A percentile compares a stretch with the other conserved stretches of the same genome.
Conservation (phyloP, 2,797 vertebrate species). For the Paramormyrops hopkinsi region DNA sequence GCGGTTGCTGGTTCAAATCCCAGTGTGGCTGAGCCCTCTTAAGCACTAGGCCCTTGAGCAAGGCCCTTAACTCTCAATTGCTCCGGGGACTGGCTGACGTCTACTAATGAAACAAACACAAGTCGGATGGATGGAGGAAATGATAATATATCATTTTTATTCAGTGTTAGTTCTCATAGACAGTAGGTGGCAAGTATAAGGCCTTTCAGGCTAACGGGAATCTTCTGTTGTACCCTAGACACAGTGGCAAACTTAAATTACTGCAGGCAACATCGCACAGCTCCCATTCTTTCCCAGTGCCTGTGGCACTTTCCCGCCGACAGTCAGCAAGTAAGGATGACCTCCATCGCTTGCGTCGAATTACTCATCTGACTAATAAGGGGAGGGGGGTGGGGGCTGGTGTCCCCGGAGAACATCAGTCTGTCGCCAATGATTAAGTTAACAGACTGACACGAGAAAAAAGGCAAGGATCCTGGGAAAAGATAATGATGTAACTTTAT, state of each 20-base stretch:
- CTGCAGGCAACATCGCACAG: neutral
- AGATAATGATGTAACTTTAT: slow-evolving; percentile 2
- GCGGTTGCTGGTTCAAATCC: neutral
- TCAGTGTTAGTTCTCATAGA: neutral
- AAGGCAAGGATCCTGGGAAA: neutral
- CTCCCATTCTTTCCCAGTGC: neutral
- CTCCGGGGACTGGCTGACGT: neutral
- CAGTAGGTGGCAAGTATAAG: neutral
- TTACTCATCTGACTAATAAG: slow-evolving; percentile 6
- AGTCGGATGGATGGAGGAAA: neutral
- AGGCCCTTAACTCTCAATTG: neutral
- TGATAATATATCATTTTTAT: neutral
- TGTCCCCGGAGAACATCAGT: neutral
- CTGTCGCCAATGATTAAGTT: slow-evolving; percentile 1
- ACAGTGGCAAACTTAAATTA: neutral
- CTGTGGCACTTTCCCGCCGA: neutral
- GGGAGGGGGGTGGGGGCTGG: neutral
- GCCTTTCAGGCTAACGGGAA: neutral
- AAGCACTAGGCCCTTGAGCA: neutral
- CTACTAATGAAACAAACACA: neutral
- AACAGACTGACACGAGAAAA: neutral
- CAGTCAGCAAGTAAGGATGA: neutral
- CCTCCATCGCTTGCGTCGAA: neutral
- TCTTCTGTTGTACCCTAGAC: slow-evolving; percentile 9
- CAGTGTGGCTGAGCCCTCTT: neutral